Evolutionary conservation across 35 echinoderm and acorn worm genomes (phyloP), one percentile per base, ranked within the genome.

Genomic region (Apostichopus parvimensis): DNA sequence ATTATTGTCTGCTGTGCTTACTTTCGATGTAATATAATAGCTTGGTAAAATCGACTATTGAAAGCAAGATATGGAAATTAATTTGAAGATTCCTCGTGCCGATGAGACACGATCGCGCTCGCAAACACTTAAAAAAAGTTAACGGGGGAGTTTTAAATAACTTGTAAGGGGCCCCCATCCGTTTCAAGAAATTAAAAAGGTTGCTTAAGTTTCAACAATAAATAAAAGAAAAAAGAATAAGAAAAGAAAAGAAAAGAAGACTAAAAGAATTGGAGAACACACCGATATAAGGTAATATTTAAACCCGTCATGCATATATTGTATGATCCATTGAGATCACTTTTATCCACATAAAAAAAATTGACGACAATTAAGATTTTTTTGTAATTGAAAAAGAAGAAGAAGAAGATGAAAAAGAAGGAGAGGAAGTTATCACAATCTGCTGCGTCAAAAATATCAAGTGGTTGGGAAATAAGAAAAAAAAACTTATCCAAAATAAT

Each of bases 11-110:
- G 53, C 34, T 82, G 52, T 55, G 79, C 79, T 82, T 82, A 55
- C 53, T 82, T 82, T 82, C 79, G 79, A 54, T 82, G 79, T 82
- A 82, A 82, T 82, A 82, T 82, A 82, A 82, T 82, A 82, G 79
- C 79, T 53, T 82, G 56, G 79, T 82, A 82, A 82, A 82, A 82
- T 82, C 79, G 52, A 82, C 79, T 82, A 57, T 82, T 82, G 79
- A 56, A 82, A 55, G 79, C 52, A 82, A 82, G 79, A 82, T 82
- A 82, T 82, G 79, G 79, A 82, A 82, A 82, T 82, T 82, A 82
- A 82, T 82, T 82, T 82, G 52, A 53, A 82, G 56, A 57, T 28
- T 82, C 53, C 56, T 82, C 79, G 79, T 57, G 45, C 56, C 79
- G 56, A 57, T 55, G 56, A n/a, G 79, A 57, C 34, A 53, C 56